A percentile compares a stretch with the other conserved stretches of the same genome.
These are phyloP conservation scores for Etheostoma cragini DNA, from an alignment of 2,113 vertebrate genomes.

Conservation along the genomic window DNA sequence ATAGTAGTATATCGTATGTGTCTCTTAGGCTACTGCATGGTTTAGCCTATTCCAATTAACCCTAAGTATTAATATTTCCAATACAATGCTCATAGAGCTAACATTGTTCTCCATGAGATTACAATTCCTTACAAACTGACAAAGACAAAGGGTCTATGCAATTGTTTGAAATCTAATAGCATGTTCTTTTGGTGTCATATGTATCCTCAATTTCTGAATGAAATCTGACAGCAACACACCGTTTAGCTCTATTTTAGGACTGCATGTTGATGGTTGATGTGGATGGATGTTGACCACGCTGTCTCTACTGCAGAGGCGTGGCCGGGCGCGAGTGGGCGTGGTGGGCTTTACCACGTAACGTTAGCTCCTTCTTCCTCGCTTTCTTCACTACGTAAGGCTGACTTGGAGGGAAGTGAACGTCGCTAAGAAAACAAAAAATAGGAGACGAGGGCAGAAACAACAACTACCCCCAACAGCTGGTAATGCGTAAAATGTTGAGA, in stretches of 20 bases:
- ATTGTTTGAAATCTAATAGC: neutral
- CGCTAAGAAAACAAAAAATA: slow-evolving; percentile 16
- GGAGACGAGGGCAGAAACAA: slow-evolving; percentile 31
- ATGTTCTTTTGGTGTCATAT: neutral
- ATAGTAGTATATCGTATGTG: neutral
- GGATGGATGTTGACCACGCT: slow-evolving; percentile 10
- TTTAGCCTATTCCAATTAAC: too few species aligned
- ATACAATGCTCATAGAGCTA: too few species aligned
- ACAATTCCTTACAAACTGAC: neutral
- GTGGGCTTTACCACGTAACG: slow-evolving; percentile 17
- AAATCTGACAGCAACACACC: neutral
- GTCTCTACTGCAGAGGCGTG: slow-evolving; percentile 50
- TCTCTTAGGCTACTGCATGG: neutral
- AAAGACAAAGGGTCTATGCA: neutral
- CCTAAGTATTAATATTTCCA: too few species aligned
- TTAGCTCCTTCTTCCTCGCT: slow-evolving; percentile 25
- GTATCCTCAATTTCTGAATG: neutral
- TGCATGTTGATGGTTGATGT: too few species aligned
- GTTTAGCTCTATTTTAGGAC: neutral
- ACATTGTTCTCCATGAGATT: too few species aligned
- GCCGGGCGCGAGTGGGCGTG: slow-evolving; percentile 39
- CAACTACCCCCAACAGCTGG: slow-evolving; percentile 44
- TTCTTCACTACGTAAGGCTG: slow-evolving; percentile 55
- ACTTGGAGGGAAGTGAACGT: slow-evolving; percentile 51
- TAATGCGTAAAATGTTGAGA: slow-evolving; percentile 1